These are phyloP conservation scores for Hippocampus abdominalis DNA, from an alignment of 2,113 vertebrate genomes.

Conservation along the genomic window DNA sequence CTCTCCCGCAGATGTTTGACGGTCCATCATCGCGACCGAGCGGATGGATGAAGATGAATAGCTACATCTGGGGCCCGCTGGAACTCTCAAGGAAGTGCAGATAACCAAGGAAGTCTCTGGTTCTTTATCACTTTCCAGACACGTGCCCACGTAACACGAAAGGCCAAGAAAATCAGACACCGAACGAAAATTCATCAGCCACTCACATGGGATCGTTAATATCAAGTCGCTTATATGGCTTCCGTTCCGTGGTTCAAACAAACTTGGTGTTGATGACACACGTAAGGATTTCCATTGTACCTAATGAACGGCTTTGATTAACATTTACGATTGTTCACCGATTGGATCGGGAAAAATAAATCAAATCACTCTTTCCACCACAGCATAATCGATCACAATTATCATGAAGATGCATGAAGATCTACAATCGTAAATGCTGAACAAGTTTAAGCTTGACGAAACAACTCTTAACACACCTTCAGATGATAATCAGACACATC, in stretches of 20 bases:
- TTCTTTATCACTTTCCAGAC: conserved; percentile 68
- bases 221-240: neutral
- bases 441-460: neutral
- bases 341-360: too few species aligned
- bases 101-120: conserved; percentile 65
- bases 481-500: neutral
- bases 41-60: conserved; percentile 70
- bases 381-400: too few species aligned
- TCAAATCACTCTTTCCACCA: too few species aligned
- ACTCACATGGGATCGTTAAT: conserved; percentile 33
- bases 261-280: neutral
- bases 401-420: too few species aligned
- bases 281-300: neutral
- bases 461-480: neutral
- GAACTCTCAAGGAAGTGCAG: conserved; percentile 66
- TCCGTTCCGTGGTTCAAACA: neutral
- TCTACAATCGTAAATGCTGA: neutral
- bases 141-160: conserved; percentile 53
- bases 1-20: conserved; percentile 39
- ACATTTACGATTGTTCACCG: too few species aligned
- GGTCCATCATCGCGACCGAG: conserved; percentile 41
- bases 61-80: conserved; percentile 65
- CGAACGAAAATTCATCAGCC: conserved; percentile 37
- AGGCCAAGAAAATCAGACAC: conserved; percentile 47
- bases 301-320: too few species aligned